Percentiles rank a stretch among this genome's conserved stretches.
Evolutionary conservation across 2,797 vertebrate species (phyloP).

Genomic region (Dicrostonyx torquatus): DNA sequence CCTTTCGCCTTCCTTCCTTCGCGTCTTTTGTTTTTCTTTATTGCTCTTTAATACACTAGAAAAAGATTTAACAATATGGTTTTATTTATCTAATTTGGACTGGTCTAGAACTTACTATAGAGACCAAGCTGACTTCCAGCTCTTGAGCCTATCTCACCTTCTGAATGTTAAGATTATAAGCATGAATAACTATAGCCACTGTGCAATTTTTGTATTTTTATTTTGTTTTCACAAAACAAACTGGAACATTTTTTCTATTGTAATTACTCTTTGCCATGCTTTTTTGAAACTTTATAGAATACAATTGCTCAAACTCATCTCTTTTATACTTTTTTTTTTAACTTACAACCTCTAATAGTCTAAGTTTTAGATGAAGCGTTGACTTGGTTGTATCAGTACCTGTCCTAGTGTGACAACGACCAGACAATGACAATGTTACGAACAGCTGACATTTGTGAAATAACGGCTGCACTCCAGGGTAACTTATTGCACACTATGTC

Average conservation of each 20-base stretch:
- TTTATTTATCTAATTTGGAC: neutral
- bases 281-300: neutral
- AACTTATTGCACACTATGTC: neutral
- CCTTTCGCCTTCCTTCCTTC: neutral
- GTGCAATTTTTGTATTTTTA: neutral
- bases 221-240: conserved; percentile 13
- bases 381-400: conserved; percentile 18
- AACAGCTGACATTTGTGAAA: neutral
- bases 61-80: neutral
- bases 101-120: neutral
- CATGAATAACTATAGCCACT: no score
- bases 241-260: neutral
- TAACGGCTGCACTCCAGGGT: neutral
- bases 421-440: neutral
- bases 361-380: neutral
- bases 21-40: no score
- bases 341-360: neutral
- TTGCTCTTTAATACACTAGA: neutral
- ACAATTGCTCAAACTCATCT: neutral
- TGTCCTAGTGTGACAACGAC: neutral
- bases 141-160: neutral
- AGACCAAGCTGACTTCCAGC: neutral
- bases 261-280: neutral
- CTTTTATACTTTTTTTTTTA: neutral
- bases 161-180: neutral